These are phyloP conservation scores for Siphamia tubifer DNA, from an alignment of 2,113 vertebrate species.

Conservation along the genomic window DNA sequence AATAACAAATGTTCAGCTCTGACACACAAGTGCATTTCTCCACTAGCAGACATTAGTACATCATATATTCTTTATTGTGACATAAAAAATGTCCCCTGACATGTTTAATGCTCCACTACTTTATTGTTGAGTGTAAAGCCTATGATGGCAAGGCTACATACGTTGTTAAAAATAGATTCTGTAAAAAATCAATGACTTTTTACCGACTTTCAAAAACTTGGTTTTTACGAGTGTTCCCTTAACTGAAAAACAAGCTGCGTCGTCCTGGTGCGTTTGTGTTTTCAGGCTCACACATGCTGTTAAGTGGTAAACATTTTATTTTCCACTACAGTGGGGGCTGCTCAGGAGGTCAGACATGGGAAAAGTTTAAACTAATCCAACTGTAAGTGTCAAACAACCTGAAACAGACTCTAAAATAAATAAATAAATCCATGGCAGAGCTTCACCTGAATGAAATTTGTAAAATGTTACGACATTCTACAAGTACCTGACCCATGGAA, in stretches of 20 bases:
- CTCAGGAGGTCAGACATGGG: slow-evolving; percentile 1
- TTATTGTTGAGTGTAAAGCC: slow-evolving; percentile 19
- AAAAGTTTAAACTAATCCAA: not conserved
- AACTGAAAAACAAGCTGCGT: slow-evolving; percentile 11
- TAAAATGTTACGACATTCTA: no score
- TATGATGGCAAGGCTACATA: not conserved
- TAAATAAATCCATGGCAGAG: no score
- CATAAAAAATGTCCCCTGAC: slow-evolving; percentile 41
- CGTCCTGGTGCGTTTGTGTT: slow-evolving; percentile 11
- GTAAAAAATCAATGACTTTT: slow-evolving; percentile 35
- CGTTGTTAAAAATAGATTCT: not conserved
- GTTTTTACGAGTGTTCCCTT: not conserved
- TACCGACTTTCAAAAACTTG: slow-evolving; percentile 40
- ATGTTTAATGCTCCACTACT: slow-evolving; percentile 35
- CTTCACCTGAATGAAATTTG: no score
- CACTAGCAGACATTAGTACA: not conserved
- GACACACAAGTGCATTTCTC: not conserved
- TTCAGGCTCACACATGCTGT: not conserved
- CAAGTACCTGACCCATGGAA: no score
- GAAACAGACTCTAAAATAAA: not conserved
- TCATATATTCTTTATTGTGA: slow-evolving; percentile 29
- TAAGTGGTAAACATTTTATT: slow-evolving; percentile 18
- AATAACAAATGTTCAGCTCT: not conserved
- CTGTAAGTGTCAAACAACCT: not conserved
- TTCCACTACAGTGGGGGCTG: not conserved